These are phyloP conservation scores for Aradus depressus DNA, from an alignment of 2,888 invertebrate species.

Conservation along the genomic window DNA sequence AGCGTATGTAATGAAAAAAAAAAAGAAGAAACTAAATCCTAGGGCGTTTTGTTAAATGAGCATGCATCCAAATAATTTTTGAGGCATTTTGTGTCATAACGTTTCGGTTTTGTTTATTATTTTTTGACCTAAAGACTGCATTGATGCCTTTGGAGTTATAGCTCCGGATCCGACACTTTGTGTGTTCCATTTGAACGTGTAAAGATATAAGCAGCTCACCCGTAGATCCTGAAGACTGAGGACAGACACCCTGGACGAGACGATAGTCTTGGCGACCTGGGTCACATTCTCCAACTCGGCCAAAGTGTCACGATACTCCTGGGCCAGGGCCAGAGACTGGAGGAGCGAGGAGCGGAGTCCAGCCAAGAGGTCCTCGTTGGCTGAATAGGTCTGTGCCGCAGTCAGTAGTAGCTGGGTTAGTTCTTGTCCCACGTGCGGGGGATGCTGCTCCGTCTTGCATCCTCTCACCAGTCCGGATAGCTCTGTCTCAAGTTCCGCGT, in stretches of 20 bases:
- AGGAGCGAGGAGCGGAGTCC: conserved; percentile 64
- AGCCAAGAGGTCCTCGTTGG: conserved; percentile 54
- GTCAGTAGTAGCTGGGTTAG: conserved; percentile 35
- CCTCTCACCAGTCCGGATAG: conserved; percentile 5
- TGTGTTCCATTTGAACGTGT: too few relatives aligned
- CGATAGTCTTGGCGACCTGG: conserved; percentile 66
- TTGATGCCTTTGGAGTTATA: too few relatives aligned
- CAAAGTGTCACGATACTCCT: conserved; percentile 79
- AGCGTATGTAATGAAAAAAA: too few relatives aligned
- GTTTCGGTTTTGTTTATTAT: too few relatives aligned
- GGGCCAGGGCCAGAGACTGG: conserved; percentile 61
- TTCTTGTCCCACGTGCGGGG: too few relatives aligned
- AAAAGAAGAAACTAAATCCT: neutral
- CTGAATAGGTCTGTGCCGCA: conserved; percentile 15
- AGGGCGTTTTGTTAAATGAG: neutral
- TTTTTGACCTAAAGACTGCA: too few relatives aligned
- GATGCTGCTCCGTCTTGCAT: too few relatives aligned
- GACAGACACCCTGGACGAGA: conserved; percentile 66
- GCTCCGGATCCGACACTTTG: too few relatives aligned
- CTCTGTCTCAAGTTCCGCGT: conserved; percentile 47
- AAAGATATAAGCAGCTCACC: conserved; percentile 13
- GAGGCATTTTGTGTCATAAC: too few relatives aligned
- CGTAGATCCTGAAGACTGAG: conserved; percentile 67
- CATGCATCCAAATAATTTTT: neutral
- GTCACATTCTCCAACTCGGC: conserved; percentile 79